Percentiles rank a stretch among this genome's conserved stretches.
Conservation (phyloP, 2,888 invertebrate genomes). For the Eumerus sabulonum region DNA sequence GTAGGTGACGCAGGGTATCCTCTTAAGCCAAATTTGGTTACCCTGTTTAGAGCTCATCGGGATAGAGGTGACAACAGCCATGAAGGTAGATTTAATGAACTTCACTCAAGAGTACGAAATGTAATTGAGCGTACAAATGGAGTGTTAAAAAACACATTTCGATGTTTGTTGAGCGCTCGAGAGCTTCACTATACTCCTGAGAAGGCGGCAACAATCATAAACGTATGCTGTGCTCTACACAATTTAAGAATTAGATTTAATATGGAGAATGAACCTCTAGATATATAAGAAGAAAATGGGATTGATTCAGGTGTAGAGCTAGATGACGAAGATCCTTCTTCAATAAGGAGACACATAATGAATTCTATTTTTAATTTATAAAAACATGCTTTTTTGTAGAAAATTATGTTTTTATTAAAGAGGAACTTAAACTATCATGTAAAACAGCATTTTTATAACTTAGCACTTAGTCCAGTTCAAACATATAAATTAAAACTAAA, state of each 20-base stretch:
- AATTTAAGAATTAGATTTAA: background rate
- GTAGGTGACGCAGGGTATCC: conserved; percentile 44
- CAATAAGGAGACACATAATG: too few relatives aligned
- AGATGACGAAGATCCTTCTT: too few relatives aligned
- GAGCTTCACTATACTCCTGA: background rate
- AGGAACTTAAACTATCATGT: too few relatives aligned
- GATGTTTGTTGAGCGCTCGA: background rate
- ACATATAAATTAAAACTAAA: too few relatives aligned
- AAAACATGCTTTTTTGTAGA: too few relatives aligned
- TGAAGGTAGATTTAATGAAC: conserved; percentile 29
- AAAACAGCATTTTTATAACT: too few relatives aligned
- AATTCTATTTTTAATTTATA: too few relatives aligned
- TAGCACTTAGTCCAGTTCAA: too few relatives aligned
- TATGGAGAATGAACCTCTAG: too few relatives aligned
- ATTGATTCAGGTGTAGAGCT: too few relatives aligned
- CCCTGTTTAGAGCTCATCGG: conserved; percentile 29
- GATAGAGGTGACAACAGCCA: background rate
- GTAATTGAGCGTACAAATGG: conserved; percentile 43
- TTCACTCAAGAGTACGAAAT: conserved; percentile 33
- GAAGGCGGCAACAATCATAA: background rate
- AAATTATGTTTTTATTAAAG: too few relatives aligned
- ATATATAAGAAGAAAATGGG: too few relatives aligned
- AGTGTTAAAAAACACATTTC: conserved; percentile 32
- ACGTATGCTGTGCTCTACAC: conserved; percentile 2
- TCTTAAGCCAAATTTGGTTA: conserved; percentile 37